Evolutionary conservation across 1,140 invertebrate genomes (phyloP), one percentile per base, ranked within the genome.

Genomic region (Caenorhabditis briggsae): DNA sequence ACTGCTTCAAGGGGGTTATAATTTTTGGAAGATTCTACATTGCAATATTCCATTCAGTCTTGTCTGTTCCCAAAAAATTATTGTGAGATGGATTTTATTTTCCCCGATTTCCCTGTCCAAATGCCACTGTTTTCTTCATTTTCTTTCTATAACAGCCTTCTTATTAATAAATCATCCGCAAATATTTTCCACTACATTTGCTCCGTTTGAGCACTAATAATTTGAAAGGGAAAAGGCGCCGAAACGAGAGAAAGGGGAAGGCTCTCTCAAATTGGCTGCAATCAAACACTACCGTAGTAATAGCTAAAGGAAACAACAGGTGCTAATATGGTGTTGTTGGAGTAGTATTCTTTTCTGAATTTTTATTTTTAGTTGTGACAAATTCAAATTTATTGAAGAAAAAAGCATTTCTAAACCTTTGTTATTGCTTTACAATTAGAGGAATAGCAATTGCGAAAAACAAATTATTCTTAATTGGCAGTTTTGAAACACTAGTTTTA

Each of bases 131-230:
- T 20, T 61, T 23, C n/a, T 33, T 14, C 59, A 25, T 61, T 8
- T n/a, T 11, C 23, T 61, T 14, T 33, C 8, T 25, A 61, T 33
- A 25, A 25, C 33, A 33, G 33, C 33, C 33, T 33, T 20, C 23
- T 61, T 61, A 61, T 61, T 23, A 50, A 50, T 78, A 50, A 78
- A 78, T 78, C 46, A 78, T 78, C 50, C 43, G 46, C 12, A 33
- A 33, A 33, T 33, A 50, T 78, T 78, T 78, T 78, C 70, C 70
- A 78, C 70, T 78, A 78, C 70, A 78, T 78, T 78, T 78, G 70
- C 70, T 78, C 70, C 70, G 20, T 78, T 33, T n/a, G 43, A 23
- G 70, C 70, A 50, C 70, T 48, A 48, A 74, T 46, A 74, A 46
- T 46, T 74, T 53, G 33, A 14, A 23, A 50, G 46, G 33, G 20